Evolutionary conservation across 2,888 invertebrate species (phyloP).

Genomic region (Conus canariensis): DNA sequence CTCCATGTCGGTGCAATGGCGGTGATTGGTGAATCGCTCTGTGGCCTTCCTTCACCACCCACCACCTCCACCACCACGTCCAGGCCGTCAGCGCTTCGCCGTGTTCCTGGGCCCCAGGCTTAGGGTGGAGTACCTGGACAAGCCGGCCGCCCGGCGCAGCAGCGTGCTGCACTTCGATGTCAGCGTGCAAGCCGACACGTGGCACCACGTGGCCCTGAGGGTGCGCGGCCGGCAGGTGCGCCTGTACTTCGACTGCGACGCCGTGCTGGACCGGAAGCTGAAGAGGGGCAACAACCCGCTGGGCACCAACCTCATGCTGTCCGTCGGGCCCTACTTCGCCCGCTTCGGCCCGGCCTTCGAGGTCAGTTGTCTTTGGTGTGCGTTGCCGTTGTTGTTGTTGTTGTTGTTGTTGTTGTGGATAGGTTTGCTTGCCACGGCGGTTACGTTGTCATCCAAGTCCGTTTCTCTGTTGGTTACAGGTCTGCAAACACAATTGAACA

Average conservation of each 20-base stretch:
- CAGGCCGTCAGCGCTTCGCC: slow-evolving; percentile 62
- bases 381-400: neutral
- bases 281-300: slow-evolving; percentile 50
- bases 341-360: slow-evolving; percentile 65
- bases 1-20: too few species aligned
- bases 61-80: too few species aligned
- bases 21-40: too few species aligned
- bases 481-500: too few species aligned
- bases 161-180: slow-evolving; percentile 35
- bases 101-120: slow-evolving; percentile 54
- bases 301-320: slow-evolving; percentile 61
- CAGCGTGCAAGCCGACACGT: slow-evolving; percentile 45
- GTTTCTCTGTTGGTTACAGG: too few species aligned
- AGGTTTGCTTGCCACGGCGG: too few species aligned
- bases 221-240: slow-evolving; percentile 58
- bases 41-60: too few species aligned
- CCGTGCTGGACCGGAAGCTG: slow-evolving; percentile 53
- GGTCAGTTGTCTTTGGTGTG: slow-evolving; percentile 51
- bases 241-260: slow-evolving; percentile 67
- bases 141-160: neutral
- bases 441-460: too few species aligned
- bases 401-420: neutral
- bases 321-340: slow-evolving; percentile 68
- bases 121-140: slow-evolving; percentile 43
- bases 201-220: slow-evolving; percentile 69